Evolutionary conservation across 2,797 vertebrate genomes (phyloP), one percentile per base, ranked within the genome.

Genomic region (Craterocephalus amniculus): DNA sequence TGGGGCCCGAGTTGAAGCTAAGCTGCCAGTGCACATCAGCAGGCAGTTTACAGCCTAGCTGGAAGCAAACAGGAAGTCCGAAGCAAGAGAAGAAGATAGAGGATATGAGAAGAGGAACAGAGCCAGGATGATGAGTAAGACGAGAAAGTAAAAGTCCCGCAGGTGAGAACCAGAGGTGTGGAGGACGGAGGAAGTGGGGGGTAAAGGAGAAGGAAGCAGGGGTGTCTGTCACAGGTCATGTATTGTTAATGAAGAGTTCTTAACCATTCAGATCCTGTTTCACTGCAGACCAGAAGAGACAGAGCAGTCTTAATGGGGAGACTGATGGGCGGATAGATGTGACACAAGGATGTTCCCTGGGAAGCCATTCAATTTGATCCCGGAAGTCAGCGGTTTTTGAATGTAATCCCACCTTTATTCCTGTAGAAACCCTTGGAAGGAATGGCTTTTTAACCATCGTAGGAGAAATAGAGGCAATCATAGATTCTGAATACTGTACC

Each of bases 211-310:
- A 43, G 43, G 58, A 35, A 12, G 52, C 26, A 57, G 55, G 26
- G 62, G 52, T 68, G 73, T 73, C 76, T 81, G 69, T 83, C 81
- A 65, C 66, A 72, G 81, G 48, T 85, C 76, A 90, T 87, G 68
- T 87, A 89, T 89, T 87, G 86, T 95, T 93, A 92, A 94, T 91
- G 83, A 89, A 80, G 65, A 82, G 69, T 75, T 82, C 81, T 92
- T 76, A 80, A 76, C 81, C 79, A 83, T 83, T 89, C 48, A 83
- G 88, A 86, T 91, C 85, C 43, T 60, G 80, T 87, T 94, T 94
- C 84, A 88, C 74, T 86, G 61, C 85, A 63, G 64, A 80, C 55
- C 60, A 72, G 80, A 43, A 72, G 67, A 79, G 67, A 76, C 51
- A 75, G 55, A 75, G 74, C 55, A 26, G 73, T 66, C 49, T 57